Evolutionary conservation across 2,888 invertebrate species (phyloP).

Genomic region (Diogma glabrata): DNA sequence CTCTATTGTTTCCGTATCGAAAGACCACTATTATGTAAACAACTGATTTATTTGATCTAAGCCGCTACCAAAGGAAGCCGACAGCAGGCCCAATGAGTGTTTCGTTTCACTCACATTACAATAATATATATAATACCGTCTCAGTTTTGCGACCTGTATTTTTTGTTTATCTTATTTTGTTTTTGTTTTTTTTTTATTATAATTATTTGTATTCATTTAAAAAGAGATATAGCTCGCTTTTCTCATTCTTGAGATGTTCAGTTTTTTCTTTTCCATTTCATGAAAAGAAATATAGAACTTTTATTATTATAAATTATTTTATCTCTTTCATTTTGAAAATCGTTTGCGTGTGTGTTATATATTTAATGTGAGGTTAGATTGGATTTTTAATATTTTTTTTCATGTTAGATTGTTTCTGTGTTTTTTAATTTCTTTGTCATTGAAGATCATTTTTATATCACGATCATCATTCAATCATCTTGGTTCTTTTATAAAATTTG

Average conservation of each 20-base stretch:
- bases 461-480: too few relatives aligned
- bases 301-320: too few relatives aligned
- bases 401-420: too few relatives aligned
- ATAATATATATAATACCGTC: slow-evolving; percentile 12
- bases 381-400: too few relatives aligned
- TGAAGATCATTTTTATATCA: too few relatives aligned
- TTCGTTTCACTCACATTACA: slow-evolving; percentile 13
- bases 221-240: slow-evolving; percentile 8
- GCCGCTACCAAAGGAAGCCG: slow-evolving; percentile 31
- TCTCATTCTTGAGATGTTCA: not conserved
- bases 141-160: slow-evolving; percentile 15
- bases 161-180: slow-evolving; percentile 5
- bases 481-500: too few relatives aligned
- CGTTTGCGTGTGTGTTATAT: too few relatives aligned
- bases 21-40: slow-evolving; percentile 60
- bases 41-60: slow-evolving; percentile 51
- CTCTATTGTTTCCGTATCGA: slow-evolving; percentile 42
- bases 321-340: too few relatives aligned
- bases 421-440: too few relatives aligned
- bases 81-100: slow-evolving; percentile 12
- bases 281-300: too few relatives aligned
- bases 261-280: too few relatives aligned
- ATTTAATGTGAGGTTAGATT: too few relatives aligned
- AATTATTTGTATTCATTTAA: slow-evolving; percentile 10
- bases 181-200: slow-evolving; percentile 13